Conservation (phyloP, 1,140 invertebrate genomes). For the Agrilus planipennis region DNA sequence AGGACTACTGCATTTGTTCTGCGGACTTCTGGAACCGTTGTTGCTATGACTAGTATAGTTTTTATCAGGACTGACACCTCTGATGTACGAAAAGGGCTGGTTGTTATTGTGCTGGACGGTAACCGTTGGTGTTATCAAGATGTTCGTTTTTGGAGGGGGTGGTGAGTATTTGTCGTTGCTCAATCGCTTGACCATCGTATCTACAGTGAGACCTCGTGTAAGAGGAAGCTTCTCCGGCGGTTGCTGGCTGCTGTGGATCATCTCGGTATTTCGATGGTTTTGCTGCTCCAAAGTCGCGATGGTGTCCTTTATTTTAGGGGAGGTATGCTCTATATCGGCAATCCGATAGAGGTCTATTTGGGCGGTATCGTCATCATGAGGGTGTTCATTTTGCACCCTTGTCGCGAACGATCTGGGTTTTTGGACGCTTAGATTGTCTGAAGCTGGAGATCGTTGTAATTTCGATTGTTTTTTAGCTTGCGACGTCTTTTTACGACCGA, state of each 20-base stretch:
- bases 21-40: conserved; percentile 33
- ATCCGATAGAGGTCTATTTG: no score
- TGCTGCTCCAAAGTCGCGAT: conserved; percentile 36
- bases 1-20: conserved; percentile 35
- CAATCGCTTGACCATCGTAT: conserved; percentile 49
- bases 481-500: no score
- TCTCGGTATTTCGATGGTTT: conserved; percentile 35
- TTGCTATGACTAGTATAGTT: conserved; percentile 9
- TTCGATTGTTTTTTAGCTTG: no score
- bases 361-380: no score
- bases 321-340: background rate
- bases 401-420: no score
- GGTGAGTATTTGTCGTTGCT: conserved; percentile 51
- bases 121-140: conserved; percentile 45
- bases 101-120: conserved; percentile 57
- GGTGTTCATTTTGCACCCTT: no score
- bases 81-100: conserved; percentile 63
- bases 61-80: conserved; percentile 31
- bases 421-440: no score
- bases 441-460: no score
- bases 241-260: conserved; percentile 55
- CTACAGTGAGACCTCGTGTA: conserved; percentile 50
- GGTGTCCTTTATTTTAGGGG: conserved; percentile 18
- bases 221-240: conserved; percentile 49
- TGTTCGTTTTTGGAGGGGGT: conserved; percentile 42